Conservation (phyloP, 37 sponge, comb jelly and placozoan species). For the Sycon ciliatum region DNA sequence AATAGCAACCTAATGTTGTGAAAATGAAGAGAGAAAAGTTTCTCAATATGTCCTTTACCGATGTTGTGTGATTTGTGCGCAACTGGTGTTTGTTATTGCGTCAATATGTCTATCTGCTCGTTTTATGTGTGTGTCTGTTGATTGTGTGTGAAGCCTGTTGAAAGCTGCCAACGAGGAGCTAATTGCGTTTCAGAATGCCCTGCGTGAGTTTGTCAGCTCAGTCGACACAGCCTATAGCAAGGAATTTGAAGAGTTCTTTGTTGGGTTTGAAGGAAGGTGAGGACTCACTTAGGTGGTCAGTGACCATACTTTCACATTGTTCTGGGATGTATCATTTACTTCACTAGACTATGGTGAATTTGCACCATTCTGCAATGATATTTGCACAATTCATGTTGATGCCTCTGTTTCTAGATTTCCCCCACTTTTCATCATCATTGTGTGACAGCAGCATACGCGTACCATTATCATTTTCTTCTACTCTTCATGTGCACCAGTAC, state of each 20-base stretch:
- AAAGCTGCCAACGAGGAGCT: slow-evolving; percentile 71
- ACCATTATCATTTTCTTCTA: too few species aligned
- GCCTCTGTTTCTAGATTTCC: too few species aligned
- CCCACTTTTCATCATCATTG: too few species aligned
- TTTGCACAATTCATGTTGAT: too few species aligned
- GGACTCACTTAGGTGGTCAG: not conserved
- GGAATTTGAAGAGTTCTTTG: slow-evolving; percentile 74
- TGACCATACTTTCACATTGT: not conserved
- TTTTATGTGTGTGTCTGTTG: not conserved
- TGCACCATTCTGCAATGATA: too few species aligned
- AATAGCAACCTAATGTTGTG: too few species aligned
- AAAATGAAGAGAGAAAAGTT: too few species aligned
- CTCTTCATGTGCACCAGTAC: too few species aligned
- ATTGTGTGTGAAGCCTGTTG: slow-evolving; percentile 38
- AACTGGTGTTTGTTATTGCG: not conserved
- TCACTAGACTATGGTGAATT: too few species aligned
- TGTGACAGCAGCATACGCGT: too few species aligned
- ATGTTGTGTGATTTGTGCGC: not conserved
- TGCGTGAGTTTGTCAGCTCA: slow-evolving; percentile 67
- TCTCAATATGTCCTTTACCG: not conserved
- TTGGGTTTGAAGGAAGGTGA: slow-evolving; percentile 91
- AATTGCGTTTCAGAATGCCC: slow-evolving; percentile 74
- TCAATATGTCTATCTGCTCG: not conserved
- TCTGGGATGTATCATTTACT: too few species aligned
- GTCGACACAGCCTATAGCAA: slow-evolving; percentile 77